Evolutionary conservation across 2,888 invertebrate species (phyloP), one percentile per base, ranked within the genome.

Genomic region (Cryptops parisi): DNA sequence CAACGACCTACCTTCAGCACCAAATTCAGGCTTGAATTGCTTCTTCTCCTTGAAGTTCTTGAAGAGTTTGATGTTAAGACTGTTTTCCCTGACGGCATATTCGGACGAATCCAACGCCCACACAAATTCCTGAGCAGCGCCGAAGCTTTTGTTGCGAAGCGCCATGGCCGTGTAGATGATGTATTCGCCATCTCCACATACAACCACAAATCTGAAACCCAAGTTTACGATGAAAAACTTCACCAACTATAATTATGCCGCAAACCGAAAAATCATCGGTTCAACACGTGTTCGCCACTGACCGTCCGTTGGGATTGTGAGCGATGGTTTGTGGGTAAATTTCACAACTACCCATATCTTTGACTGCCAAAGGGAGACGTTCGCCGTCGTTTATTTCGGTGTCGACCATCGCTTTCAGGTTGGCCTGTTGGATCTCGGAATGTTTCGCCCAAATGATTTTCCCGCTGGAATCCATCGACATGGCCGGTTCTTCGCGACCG

Each of bases 81-180:
- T 84, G 54, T 84, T 86, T 69, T 98, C 97, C 21, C 91, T 73
- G 54, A 76, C 74, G 50, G 77, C 78, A 64, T 77, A 79, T 58
- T 96, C 89, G 44, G 90, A 91, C 27, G 94, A 90, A 68, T 99
- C 98, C 47, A 84, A 77, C 0, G 93, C 91, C 98, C 98, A 99
- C 0, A 97, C 97, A 68, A 99, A 99, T 72, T 99, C 98, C 63
- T 94, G 89, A 0, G 96, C 97, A 12, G 89, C 83, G 1, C 98
- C 98, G 67, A 97, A 99, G 1, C 94, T 94, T 68, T 99, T 99
- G 70, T 99, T 99, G 51, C 98, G 76, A 58, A 99, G 73, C 0
- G 97, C 97, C 94, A 98, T 96, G 0, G 98, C 93, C 0, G 98
- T 99, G 74, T 99, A 98, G 62, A 99, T 97, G 47, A 99, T 98